These are phyloP conservation scores for Leucoraja ocellata DNA, from an alignment of 2,797 vertebrate species.

Conservation along the genomic window DNA sequence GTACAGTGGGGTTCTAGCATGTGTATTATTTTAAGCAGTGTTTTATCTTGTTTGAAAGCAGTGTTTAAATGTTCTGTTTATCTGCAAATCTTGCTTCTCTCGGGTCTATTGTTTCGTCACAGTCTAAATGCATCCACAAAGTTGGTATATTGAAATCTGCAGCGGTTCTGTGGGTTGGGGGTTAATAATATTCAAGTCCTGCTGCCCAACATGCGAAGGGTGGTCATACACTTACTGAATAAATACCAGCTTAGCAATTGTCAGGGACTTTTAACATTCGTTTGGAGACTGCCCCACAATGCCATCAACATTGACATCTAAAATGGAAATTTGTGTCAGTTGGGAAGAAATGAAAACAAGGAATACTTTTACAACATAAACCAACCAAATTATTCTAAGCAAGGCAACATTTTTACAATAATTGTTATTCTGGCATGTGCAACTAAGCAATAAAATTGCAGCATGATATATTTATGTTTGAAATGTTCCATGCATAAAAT, in stretches of 20 bases:
- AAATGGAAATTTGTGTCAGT: not conserved
- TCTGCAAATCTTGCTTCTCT: not conserved
- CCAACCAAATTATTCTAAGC: not conserved
- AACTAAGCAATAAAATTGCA: not conserved
- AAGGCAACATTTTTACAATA: not conserved
- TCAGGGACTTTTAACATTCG: not conserved
- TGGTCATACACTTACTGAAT: not conserved
- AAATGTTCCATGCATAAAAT: not conserved
- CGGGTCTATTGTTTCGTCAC: not conserved
- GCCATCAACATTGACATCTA: not conserved
- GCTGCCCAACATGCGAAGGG: not conserved
- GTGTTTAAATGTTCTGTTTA: not conserved
- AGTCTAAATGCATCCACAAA: not conserved
- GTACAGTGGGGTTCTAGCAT: not conserved
- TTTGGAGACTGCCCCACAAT: not conserved
- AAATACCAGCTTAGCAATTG: too few species aligned
- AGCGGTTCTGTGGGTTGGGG: not conserved
- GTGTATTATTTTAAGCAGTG: not conserved
- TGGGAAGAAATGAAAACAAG: not conserved
- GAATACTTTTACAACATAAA: not conserved
- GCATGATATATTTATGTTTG: not conserved
- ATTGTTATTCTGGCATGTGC: not conserved
- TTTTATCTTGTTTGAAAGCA: not conserved
- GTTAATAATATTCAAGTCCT: not conserved
- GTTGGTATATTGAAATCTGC: not conserved